Evolutionary conservation across 2,113 vertebrate genomes (phyloP), one percentile per base, ranked within the genome.

Genomic region (Nymphicus hollandicus): DNA sequence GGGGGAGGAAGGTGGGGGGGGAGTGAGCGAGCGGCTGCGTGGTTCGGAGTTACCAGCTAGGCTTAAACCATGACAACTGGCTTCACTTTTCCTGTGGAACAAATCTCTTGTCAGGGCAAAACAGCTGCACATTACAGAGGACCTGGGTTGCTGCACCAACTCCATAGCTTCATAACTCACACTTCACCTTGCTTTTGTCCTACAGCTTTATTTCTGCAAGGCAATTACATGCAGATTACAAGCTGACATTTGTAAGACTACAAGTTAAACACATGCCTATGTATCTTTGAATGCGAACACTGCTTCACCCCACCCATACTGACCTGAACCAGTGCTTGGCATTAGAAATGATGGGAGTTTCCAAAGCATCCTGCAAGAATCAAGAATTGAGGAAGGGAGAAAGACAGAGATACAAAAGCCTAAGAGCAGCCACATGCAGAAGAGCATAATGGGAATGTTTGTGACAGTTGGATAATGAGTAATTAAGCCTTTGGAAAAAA

Each of bases 101-200:
- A 27, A 17, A 31, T 61, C 17, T 70, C 35, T 7, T 2, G 18
- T 41, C 12, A 44, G 41, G 46, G 13, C 15, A 55, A 73, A 91
- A 18, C 4, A 50, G 13, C 49, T 65, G 11, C 1, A 4, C 33
- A 4, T 35, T 64, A 29, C 58, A 68, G 39, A 52, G 22, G 37
- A 52, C 49, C n/a, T 27, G 64, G 24, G 19, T 11, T 79, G 25
- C 29, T 82, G 33, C 19, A 17, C 15, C 10, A 4, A 55, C 39
- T 73, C 61, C 55, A 60, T 9, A 28, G 56, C 33, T 50, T 56
- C 35, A 7, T 71, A 87, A 77, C 19, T 81, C 68, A 63, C 50
- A 16, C 43, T 43, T 92, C 50, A 86, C 14, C 49, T 73, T 85
- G n/a, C 28, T 79, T 81, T 85, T 86, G 55, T 66, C 81, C 81